Conservation (phyloP, 2,888 invertebrate species). For the Plemyria rubiginata region DNA sequence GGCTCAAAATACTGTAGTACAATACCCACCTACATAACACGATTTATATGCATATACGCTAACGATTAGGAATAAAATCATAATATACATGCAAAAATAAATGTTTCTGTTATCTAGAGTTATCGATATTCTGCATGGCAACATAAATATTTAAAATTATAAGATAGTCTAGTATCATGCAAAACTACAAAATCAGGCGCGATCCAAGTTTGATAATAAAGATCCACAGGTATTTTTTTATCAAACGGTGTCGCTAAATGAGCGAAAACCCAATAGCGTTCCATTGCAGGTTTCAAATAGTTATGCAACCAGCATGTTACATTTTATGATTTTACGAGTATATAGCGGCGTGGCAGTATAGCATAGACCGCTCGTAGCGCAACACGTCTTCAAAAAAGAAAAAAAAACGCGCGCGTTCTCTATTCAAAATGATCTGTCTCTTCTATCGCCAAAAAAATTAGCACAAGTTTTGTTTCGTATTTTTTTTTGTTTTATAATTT, state of each 20-base stretch:
- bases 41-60: too few species aligned
- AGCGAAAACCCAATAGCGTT: constrained; percentile 60
- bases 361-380: constrained; percentile 53
- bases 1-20: neutral
- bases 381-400: constrained; percentile 57
- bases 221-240: constrained; percentile 27
- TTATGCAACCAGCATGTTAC: constrained; percentile 12
- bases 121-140: neutral
- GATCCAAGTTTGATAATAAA: constrained; percentile 21
- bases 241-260: constrained; percentile 39
- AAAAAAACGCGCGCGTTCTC: constrained; percentile 47
- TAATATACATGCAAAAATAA: neutral
- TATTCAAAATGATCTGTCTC: constrained; percentile 47
- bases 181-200: constrained; percentile 10
- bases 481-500: constrained; percentile 16
- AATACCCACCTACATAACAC: too few species aligned
- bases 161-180: neutral
- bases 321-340: neutral
- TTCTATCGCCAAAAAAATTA: neutral
- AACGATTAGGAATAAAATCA: neutral
- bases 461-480: constrained; percentile 3
- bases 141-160: neutral
- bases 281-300: constrained; percentile 48
- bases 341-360: constrained; percentile 53
- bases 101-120: neutral